Evolutionary conservation across 2,113 vertebrate genomes (phyloP).

Genomic region (Oenanthe melanoleuca): DNA sequence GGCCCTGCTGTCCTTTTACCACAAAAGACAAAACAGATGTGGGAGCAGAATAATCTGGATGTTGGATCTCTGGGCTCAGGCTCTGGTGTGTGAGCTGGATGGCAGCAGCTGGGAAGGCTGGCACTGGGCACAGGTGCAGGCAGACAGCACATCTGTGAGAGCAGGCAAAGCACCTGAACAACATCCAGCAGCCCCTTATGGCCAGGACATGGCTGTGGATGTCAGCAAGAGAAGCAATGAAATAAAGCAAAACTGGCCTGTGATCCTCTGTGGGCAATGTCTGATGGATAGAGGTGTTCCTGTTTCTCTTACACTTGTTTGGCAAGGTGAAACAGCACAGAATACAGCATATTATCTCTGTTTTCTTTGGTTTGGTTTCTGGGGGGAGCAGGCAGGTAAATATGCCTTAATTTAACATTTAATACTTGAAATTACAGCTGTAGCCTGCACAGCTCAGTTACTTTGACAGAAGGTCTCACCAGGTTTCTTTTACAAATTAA

Average conservation of each 20-base stretch:
- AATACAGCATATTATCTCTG: background rate
- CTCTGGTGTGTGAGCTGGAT: background rate
- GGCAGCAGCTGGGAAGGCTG: background rate
- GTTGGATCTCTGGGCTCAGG: background rate
- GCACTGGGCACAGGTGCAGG: background rate
- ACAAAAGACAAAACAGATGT: background rate
- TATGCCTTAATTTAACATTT: background rate
- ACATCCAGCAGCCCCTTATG: background rate
- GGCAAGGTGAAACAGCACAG: background rate
- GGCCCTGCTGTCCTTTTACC: background rate
- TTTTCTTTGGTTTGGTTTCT: background rate
- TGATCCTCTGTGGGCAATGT: background rate
- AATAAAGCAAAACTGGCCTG: background rate
- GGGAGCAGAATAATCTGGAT: background rate
- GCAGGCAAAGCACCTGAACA: rapidly evolving
- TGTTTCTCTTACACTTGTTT: background rate
- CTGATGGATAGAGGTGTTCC: background rate
- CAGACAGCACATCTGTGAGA: background rate
- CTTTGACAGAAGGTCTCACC: background rate
- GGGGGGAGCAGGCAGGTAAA: background rate
- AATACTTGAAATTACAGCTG: background rate
- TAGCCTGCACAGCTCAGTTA: background rate
- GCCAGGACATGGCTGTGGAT: background rate
- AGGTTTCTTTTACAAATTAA: background rate
- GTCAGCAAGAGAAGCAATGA: background rate